Conservation (phyloP, 2,113 vertebrate genomes). For the Ameiurus melas region DNA sequence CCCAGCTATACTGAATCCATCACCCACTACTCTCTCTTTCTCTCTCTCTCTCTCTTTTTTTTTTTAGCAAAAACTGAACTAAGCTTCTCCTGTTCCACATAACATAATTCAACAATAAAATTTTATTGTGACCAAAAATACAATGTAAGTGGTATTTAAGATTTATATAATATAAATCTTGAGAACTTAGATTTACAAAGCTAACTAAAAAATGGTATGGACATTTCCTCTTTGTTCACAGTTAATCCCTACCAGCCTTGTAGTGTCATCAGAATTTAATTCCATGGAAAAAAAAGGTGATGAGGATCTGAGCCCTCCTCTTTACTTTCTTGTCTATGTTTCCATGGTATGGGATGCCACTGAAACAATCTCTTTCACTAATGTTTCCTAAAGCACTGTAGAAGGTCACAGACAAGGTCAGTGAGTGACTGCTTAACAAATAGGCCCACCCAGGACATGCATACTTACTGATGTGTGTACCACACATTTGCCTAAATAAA, state of each 20-base stretch:
- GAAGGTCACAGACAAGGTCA: conserved; percentile 57
- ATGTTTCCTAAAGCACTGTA: conserved; percentile 52
- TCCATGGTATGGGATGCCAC: conserved; percentile 9
- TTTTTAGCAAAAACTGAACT: conserved; percentile 22
- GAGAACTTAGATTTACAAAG: not conserved
- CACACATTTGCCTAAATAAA: conserved; percentile 34
- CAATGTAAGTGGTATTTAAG: not conserved
- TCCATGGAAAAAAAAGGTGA: conserved; percentile 19
- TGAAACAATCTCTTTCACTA: conserved; percentile 19
- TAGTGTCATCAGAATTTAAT: conserved; percentile 23
- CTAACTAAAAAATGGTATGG: not conserved
- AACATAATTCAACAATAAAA: not conserved
- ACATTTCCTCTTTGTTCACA: conserved; percentile 13
- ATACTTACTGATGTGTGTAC: conserved; percentile 40
- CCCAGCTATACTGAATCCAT: conserved; percentile 66
- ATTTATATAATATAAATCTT: not conserved
- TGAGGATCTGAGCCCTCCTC: conserved; percentile 15
- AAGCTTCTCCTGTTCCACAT: not conserved
- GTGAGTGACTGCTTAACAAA: conserved; percentile 47
- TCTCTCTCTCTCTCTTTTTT: conserved; percentile 17
- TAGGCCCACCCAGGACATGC: conserved; percentile 59
- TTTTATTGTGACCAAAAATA: not conserved
- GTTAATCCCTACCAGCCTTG: conserved; percentile 26
- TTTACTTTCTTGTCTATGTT: conserved; percentile 4
- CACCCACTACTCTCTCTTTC: conserved; percentile 49